A percentile compares a stretch with the other conserved stretches of the same genome.
Evolutionary conservation across 1,140 invertebrate genomes (phyloP).

Genomic region (Lutraria rhynchaena): DNA sequence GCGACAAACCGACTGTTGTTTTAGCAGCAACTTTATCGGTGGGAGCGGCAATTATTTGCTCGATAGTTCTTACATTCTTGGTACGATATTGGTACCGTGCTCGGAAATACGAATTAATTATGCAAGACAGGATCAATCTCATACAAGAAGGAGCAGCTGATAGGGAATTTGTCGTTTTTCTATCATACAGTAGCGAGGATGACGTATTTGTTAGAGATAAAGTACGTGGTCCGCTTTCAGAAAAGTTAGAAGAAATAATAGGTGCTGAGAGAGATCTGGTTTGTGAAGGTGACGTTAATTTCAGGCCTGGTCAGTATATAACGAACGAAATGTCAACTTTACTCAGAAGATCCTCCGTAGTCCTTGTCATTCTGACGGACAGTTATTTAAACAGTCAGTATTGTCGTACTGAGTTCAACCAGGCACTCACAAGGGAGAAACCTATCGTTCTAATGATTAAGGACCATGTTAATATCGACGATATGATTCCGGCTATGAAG

Average conservation of each 20-base stretch:
- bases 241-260: neutral
- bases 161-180: conserved; percentile 12
- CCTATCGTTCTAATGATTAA: conserved; percentile 9
- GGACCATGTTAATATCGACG: neutral
- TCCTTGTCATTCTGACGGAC: neutral
- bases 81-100: no score
- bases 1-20: no score
- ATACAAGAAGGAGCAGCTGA: no score
- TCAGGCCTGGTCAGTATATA: neutral
- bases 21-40: no score
- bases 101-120: no score
- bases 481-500: conserved; percentile 7
- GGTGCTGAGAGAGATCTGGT: conserved; percentile 11
- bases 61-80: no score
- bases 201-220: neutral
- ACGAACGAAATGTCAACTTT: neutral
- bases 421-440: neutral
- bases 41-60: no score
- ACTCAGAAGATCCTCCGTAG: neutral
- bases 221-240: neutral
- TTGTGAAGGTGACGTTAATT: conserved; percentile 5
- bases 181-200: conserved; percentile 17
- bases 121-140: no score
- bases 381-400: neutral
- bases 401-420: conserved; percentile 3